Evolutionary conservation across 2,113 vertebrate genomes (phyloP).

Genomic region (Thamnaconus septentrionalis): DNA sequence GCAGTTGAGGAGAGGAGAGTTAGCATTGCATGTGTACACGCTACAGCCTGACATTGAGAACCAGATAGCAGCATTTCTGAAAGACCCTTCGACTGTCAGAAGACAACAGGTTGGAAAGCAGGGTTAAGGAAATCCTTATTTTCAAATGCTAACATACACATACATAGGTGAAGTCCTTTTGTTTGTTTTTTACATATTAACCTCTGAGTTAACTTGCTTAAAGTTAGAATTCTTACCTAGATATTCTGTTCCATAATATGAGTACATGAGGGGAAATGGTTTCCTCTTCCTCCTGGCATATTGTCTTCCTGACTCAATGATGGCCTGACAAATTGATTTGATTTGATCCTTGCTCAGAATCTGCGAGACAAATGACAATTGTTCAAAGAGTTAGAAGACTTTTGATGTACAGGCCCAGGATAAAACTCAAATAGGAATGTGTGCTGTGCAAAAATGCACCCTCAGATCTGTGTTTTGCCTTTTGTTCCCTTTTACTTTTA

Average conservation of each 20-base stretch:
- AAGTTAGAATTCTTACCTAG: constrained; percentile 77
- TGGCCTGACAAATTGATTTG: constrained; percentile 86
- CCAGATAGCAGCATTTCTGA: background rate
- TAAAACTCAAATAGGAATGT: too few species aligned
- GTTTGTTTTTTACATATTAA: background rate
- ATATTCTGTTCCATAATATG: constrained; percentile 88
- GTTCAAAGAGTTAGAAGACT: background rate
- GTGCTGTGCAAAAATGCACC: too few species aligned
- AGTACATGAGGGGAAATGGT: constrained; percentile 88
- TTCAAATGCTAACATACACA: background rate
- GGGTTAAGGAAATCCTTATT: background rate
- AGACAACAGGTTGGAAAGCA: background rate
- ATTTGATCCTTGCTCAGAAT: constrained; percentile 86
- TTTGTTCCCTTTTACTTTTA: too few species aligned
- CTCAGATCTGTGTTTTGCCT: too few species aligned
- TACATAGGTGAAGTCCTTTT: background rate
- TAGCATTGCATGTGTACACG: constrained; percentile 40
- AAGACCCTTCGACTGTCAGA: background rate
- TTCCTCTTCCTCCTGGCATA: constrained; percentile 86
- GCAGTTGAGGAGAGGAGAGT: constrained; percentile 59
- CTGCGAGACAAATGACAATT: constrained; percentile 56
- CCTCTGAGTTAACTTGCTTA: background rate
- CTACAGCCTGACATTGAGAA: background rate
- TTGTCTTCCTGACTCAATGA: constrained; percentile 88
- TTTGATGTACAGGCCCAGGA: too few species aligned